Evolutionary conservation across 2,797 vertebrate species (phyloP).

Genomic region (Xenentodon cancila): DNA sequence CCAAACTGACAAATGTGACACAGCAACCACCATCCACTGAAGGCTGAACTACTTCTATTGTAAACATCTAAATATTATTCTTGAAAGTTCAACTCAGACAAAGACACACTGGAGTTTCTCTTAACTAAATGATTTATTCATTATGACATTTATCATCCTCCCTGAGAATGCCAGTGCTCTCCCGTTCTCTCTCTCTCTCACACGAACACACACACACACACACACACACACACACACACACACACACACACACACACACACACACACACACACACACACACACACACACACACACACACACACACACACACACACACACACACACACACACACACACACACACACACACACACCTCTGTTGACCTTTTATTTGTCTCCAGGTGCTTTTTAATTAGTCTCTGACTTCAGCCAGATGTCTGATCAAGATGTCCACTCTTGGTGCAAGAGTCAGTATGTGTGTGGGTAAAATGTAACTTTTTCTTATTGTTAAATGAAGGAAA

Average conservation of each 20-base stretch:
- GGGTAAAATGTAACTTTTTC: background rate
- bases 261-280: constrained; percentile 1
- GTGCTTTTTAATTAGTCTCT: constrained; percentile 64
- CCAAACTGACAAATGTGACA: too few species aligned
- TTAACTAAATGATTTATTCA: background rate
- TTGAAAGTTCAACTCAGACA: too few species aligned
- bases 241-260: constrained; percentile 1
- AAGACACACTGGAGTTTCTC: too few species aligned
- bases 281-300: constrained; percentile 2
- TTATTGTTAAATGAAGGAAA: background rate
- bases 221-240: too few species aligned
- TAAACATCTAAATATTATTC: too few species aligned
- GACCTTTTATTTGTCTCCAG: constrained; percentile 65
- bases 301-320: too few species aligned
- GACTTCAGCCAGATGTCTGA: constrained; percentile 43
- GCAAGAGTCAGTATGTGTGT: background rate
- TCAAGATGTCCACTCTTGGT: constrained; percentile 3
- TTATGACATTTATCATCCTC: constrained; percentile 59
- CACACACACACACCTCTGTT: constrained; percentile 15
- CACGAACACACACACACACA: constrained; percentile 1
- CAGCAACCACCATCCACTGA: too few species aligned
- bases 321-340: background rate
- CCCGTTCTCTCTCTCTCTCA: background rate
- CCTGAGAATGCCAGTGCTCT: constrained; percentile 28
- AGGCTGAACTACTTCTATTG: too few species aligned